These are phyloP conservation scores for Dryocosmus kuriphilus DNA, from an alignment of 2,888 invertebrate species.

Conservation along the genomic window DNA sequence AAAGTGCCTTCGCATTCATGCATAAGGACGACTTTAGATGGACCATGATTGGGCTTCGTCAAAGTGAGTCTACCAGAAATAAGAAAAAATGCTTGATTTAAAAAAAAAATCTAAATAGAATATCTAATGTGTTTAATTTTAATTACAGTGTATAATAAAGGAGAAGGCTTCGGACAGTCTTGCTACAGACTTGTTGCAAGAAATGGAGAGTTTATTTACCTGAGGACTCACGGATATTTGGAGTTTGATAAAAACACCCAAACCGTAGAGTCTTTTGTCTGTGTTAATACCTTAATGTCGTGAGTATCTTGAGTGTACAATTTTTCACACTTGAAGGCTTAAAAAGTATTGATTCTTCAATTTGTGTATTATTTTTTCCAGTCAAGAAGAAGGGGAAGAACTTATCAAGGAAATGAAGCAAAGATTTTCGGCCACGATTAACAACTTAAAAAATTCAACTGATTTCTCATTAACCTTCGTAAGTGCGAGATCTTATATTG, in stretches of 20 bases:
- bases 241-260: constrained; percentile 89
- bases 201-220: constrained; percentile 91
- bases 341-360: constrained; percentile 16
- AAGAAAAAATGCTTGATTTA: background rate
- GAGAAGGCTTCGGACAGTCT: constrained; percentile 90
- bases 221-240: constrained; percentile 90
- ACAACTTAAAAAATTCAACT: constrained; percentile 51
- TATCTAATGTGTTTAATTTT: constrained; percentile 21
- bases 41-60: constrained; percentile 91
- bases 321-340: background rate
- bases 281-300: constrained; percentile 87
- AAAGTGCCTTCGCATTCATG: constrained; percentile 93
- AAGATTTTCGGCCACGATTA: constrained; percentile 84
- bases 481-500: constrained; percentile 42
- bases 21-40: constrained; percentile 93
- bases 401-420: constrained; percentile 89
- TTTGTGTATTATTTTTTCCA: constrained; percentile 60
- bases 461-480: constrained; percentile 56
- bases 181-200: constrained; percentile 90
- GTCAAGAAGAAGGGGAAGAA: constrained; percentile 85
- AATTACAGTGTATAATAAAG: constrained; percentile 88
- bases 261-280: constrained; percentile 90
- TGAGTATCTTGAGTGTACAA: constrained; percentile 65
- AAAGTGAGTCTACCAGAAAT: constrained; percentile 80
- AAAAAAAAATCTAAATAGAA: background rate